phyloP scores from a whole-genome alignment of 2,113 vertebrate genomes.

The Riparia riparia region DNA sequence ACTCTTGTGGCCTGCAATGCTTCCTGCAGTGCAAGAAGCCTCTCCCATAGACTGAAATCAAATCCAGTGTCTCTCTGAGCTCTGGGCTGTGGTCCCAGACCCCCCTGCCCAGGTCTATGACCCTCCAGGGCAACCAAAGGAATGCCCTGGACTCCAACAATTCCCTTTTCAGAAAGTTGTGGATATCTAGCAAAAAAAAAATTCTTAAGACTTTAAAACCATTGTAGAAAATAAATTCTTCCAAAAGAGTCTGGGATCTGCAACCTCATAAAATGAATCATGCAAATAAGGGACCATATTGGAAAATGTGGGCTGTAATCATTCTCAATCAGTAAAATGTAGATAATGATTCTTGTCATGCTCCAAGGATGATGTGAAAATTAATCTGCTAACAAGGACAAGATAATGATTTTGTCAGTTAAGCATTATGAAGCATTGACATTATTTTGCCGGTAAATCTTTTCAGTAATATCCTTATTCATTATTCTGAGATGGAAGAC shows the following conservation, averaged over 20 bases:
- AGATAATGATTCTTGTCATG: slow-evolving; percentile 14
- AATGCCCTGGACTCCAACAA: too few species aligned
- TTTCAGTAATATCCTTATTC: neutral
- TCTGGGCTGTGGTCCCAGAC: too few species aligned
- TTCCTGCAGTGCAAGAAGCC: too few species aligned
- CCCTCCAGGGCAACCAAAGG: too few species aligned
- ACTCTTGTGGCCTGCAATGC: too few species aligned
- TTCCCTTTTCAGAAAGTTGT: neutral
- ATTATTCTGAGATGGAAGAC: neutral
- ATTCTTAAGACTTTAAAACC: neutral
- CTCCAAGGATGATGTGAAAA: neutral
- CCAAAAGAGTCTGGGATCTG: neutral
- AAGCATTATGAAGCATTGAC: neutral
- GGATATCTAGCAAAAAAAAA: neutral
- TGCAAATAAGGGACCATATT: neutral
- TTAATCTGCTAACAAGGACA: slow-evolving; percentile 7
- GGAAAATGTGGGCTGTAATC: neutral
- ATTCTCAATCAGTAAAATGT: neutral
- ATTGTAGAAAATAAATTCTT: neutral
- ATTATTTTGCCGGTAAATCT: neutral
- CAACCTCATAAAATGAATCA: neutral
- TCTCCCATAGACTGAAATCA: too few species aligned
- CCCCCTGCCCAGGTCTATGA: too few species aligned
- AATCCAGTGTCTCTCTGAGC: too few species aligned
- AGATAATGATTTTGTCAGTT: slow-evolving; percentile 18